Evolutionary conservation across 1,140 invertebrate genomes (phyloP).

Genomic region (Mamestra configurata): DNA sequence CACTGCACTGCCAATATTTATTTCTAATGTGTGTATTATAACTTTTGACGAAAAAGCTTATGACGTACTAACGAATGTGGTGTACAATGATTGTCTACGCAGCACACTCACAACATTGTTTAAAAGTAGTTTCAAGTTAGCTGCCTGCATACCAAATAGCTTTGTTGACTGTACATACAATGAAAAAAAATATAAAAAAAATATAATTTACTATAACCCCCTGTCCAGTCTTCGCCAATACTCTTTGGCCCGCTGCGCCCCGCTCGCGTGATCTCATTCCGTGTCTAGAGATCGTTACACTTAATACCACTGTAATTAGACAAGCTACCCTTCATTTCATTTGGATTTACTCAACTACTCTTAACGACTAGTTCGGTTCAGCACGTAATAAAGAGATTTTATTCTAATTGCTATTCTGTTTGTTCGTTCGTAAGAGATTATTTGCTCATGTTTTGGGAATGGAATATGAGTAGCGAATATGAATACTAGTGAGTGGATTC

Average conservation of each 20-base stretch:
- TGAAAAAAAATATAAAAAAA: too few relatives aligned
- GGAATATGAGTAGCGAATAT: background rate
- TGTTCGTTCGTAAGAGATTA: background rate
- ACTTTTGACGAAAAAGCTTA: too few relatives aligned
- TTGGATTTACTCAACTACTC: constrained; percentile 47
- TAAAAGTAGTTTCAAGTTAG: too few relatives aligned
- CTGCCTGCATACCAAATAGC: too few relatives aligned
- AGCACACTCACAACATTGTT: too few relatives aligned
- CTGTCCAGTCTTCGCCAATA: constrained; percentile 4
- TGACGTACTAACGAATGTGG: too few relatives aligned
- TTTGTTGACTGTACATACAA: too few relatives aligned
- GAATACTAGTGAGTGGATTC: too few relatives aligned
- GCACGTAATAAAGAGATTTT: constrained; percentile 51
- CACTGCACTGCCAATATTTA: too few relatives aligned
- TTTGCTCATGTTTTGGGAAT: background rate
- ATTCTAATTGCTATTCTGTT: constrained; percentile 35
- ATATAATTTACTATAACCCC: background rate
- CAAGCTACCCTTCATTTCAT: constrained; percentile 50
- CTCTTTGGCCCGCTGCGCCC: background rate
- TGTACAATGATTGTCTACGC: too few relatives aligned
- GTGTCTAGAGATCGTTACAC: constrained; percentile 42
- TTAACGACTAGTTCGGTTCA: constrained; percentile 43
- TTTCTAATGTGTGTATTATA: too few relatives aligned
- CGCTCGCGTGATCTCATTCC: constrained; percentile 36
- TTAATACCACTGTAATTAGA: constrained; percentile 50